Evolutionary conservation across 2,797 vertebrate genomes (phyloP).

Genomic region (Novumbra hubbsi): DNA sequence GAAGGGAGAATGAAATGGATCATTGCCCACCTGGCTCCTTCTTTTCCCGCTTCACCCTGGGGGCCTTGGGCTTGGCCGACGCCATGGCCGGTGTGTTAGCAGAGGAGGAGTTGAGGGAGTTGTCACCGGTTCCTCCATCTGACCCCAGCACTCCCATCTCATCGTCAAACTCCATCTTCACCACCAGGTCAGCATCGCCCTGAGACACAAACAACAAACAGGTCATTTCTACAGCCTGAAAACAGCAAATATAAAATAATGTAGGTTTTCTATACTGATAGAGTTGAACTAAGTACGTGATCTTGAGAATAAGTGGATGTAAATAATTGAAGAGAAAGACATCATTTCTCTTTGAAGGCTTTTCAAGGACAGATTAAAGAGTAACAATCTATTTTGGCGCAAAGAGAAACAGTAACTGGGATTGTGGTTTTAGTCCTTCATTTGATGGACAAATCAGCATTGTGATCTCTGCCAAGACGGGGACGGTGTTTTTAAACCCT

Average conservation of each 20-base stretch:
- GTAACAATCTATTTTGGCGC: no score
- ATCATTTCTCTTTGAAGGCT: no score
- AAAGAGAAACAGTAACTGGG: no score
- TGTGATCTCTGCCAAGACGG: no score
- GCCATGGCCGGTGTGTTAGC: slow-evolving; percentile 37
- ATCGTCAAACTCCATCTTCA: slow-evolving; percentile 93
- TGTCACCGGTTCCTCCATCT: slow-evolving; percentile 79
- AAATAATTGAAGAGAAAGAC: not conserved
- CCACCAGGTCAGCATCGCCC: slow-evolving; percentile 81
- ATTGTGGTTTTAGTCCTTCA: no score
- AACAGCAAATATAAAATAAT: not conserved
- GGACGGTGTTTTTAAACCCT: no score
- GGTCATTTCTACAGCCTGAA: not conserved
- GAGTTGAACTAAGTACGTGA: not conserved
- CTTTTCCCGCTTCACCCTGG: slow-evolving; percentile 86
- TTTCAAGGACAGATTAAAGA: no score
- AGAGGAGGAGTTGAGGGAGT: slow-evolving; percentile 67
- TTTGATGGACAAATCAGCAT: no score
- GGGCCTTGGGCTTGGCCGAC: slow-evolving; percentile 73
- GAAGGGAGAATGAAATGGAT: not conserved
- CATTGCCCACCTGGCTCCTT: slow-evolving; percentile 85
- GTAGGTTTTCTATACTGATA: not conserved
- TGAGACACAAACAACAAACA: slow-evolving; percentile 54
- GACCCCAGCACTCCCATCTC: slow-evolving; percentile 73
- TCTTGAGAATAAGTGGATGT: not conserved